phyloP scores from a whole-genome alignment of 2,888 invertebrate species.

The Perithous albicinctus region DNA sequence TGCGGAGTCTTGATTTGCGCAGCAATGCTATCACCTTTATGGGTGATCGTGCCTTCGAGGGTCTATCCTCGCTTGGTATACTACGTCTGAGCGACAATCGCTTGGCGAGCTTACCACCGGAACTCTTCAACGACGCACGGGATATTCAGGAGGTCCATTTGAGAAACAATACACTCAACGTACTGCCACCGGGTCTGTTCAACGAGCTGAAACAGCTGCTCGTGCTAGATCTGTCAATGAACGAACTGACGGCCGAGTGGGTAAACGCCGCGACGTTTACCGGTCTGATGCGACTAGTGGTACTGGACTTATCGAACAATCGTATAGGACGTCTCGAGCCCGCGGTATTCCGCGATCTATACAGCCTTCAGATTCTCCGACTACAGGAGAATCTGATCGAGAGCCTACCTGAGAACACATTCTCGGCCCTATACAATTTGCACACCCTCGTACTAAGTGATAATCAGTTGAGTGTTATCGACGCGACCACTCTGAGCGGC shows the following conservation, averaged over 20 bases:
- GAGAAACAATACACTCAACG: conserved; percentile 93
- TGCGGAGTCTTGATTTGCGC: conserved; percentile 91
- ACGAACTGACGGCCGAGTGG: conserved; percentile 93
- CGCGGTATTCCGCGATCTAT: conserved; percentile 91
- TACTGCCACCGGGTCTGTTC: conserved; percentile 92
- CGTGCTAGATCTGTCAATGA: conserved; percentile 91
- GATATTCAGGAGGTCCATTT: conserved; percentile 93
- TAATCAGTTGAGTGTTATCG: conserved; percentile 91
- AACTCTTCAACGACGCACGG: conserved; percentile 92
- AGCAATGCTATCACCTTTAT: conserved; percentile 91
- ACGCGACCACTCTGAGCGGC: conserved; percentile 91
- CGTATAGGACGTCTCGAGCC: conserved; percentile 91
- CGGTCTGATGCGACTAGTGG: conserved; percentile 91
- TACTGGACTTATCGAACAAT: conserved; percentile 92
- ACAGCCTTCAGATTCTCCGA: conserved; percentile 92
- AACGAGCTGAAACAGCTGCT: conserved; percentile 91
- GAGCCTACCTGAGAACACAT: conserved; percentile 91
- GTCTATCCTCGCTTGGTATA: conserved; percentile 89
- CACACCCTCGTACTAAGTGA: conserved; percentile 93
- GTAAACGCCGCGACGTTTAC: conserved; percentile 92
- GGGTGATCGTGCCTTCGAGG: conserved; percentile 92
- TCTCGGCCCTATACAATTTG: conserved; percentile 91
- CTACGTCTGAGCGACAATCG: conserved; percentile 93
- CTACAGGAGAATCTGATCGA: conserved; percentile 93
- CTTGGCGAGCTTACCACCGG: conserved; percentile 92